Evolutionary conservation across 2,797 vertebrate species (phyloP).

Genomic region (Manis crassicaudata): DNA sequence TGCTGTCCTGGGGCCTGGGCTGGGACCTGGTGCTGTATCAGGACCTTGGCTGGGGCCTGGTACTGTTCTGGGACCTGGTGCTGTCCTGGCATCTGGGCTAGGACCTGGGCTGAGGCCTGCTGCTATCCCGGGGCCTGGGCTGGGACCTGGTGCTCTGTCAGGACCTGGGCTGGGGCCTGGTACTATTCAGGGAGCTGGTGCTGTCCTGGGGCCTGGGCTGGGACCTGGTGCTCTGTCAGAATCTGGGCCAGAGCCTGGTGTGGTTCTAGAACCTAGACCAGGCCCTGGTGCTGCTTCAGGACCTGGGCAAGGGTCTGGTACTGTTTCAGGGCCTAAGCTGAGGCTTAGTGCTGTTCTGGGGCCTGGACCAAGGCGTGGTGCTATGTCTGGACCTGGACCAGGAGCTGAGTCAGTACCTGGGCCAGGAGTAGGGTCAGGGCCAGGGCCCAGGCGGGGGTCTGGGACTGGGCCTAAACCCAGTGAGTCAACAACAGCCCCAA

Average conservation of each 20-base stretch:
- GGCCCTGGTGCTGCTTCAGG: slow-evolving; percentile 53
- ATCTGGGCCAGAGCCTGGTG: slow-evolving; percentile 28
- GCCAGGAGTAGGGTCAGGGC: neutral
- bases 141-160: neutral
- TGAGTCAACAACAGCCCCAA: slow-evolving; percentile 68
- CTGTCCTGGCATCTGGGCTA: neutral
- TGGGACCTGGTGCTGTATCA: slow-evolving; percentile 69
- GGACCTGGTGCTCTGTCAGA: neutral
- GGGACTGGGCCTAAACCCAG: slow-evolving; percentile 77
- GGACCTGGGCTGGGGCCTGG: neutral
- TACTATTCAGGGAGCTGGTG: too few relatives aligned
- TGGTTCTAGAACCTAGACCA: slow-evolving; percentile 55
- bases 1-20: slow-evolving; percentile 52
- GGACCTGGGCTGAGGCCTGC: neutral
- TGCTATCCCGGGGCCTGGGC: slow-evolving; percentile 72
- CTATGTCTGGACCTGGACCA: neutral
- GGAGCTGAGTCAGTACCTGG: neutral
- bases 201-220: slow-evolving; percentile 73
- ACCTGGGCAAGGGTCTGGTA: neutral
- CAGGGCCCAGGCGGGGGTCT: neutral
- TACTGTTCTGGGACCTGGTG: slow-evolving; percentile 16
- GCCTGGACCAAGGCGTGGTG: neutral
- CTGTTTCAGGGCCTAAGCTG: slow-evolving; percentile 67
- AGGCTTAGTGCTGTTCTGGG: slow-evolving; percentile 62
- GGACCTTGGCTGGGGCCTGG: neutral